These are phyloP conservation scores for Hippocampus abdominalis DNA, from an alignment of 2,113 vertebrate genomes.

Conservation along the genomic window DNA sequence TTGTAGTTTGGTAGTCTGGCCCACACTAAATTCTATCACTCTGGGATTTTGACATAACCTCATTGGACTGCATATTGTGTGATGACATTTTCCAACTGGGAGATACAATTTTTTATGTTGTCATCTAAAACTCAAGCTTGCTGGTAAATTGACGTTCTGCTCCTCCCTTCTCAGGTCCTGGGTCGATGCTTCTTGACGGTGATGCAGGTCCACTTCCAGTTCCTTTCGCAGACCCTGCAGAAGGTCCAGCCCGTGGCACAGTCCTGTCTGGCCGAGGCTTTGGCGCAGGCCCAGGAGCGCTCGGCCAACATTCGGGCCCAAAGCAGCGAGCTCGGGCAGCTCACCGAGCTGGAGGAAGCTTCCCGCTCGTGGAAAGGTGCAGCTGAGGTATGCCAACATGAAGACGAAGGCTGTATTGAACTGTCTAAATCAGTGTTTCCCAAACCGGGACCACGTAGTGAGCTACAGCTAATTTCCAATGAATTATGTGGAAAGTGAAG, in stretches of 20 bases:
- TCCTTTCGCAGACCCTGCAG: conserved; percentile 93
- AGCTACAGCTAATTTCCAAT: too few relatives aligned
- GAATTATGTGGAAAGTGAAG: too few relatives aligned
- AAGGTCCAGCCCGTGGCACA: conserved; percentile 96
- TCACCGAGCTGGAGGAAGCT: conserved; percentile 88
- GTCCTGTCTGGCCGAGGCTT: conserved; percentile 87
- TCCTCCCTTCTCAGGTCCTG: conserved; percentile 77
- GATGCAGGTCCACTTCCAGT: conserved; percentile 99
- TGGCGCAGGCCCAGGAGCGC: conserved; percentile 86
- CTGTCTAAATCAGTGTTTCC: too few relatives aligned
- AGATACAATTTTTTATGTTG: too few relatives aligned
- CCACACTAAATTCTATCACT: too few relatives aligned
- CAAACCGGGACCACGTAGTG: too few relatives aligned
- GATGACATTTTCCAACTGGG: too few relatives aligned
- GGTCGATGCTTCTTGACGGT: conserved; percentile 96
- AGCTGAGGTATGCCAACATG: conserved; percentile 79
- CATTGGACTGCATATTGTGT: too few relatives aligned
- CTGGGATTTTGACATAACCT: too few relatives aligned
- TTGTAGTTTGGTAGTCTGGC: too few relatives aligned
- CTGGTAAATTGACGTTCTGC: too few relatives aligned
- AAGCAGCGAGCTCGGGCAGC: conserved; percentile 70
- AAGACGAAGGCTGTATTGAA: not conserved
- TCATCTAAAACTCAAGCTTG: too few relatives aligned
- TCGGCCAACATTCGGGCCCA: conserved; percentile 70
- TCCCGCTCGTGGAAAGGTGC: conserved; percentile 91